phyloP scores from a whole-genome alignment of 2,113 vertebrate species.

The Oncorhynchus clarkii region DNA sequence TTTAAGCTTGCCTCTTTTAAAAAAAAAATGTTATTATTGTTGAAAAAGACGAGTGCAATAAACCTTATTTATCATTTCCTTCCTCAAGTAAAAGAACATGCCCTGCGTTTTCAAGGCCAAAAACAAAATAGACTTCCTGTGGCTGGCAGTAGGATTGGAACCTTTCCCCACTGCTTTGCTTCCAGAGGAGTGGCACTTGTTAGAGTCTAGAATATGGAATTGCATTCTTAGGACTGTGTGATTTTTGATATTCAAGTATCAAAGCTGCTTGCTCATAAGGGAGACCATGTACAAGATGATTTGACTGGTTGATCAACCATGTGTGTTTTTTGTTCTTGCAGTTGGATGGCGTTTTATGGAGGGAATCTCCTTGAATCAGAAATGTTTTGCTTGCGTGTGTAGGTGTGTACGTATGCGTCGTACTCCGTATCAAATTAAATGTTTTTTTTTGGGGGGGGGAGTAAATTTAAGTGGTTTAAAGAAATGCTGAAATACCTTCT shows the following conservation, averaged over 20 bases:
- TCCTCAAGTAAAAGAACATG: conserved; percentile 61
- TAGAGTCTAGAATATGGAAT: conserved; percentile 63
- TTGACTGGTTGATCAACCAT: conserved; percentile 54
- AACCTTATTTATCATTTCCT: conserved; percentile 72
- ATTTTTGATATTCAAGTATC: conserved; percentile 60
- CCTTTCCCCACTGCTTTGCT: conserved; percentile 57
- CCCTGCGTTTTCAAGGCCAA: conserved; percentile 63
- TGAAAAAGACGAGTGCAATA: conserved; percentile 75
- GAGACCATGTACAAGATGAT: conserved; percentile 58
- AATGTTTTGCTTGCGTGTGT: conserved; percentile 70
- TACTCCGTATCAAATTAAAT: conserved; percentile 50
- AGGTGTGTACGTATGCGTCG: conserved; percentile 63
- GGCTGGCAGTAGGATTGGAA: conserved; percentile 51
- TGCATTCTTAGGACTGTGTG: conserved; percentile 72
- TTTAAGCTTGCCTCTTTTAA: conserved; percentile 62
- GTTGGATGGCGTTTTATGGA: conserved; percentile 60
- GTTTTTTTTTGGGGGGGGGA: conserved; percentile 56
- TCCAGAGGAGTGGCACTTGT: conserved; percentile 61
- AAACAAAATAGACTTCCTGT: conserved; percentile 55
- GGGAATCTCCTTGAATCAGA: conserved; percentile 39
- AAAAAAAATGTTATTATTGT: conserved; percentile 32
- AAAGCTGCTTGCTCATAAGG: conserved; percentile 65
- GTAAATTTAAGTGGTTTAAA: conserved; percentile 66
- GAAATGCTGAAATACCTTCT: conserved; percentile 68
- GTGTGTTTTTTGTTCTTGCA: conserved; percentile 32